Base-by-base conservation (phyloP, 2,797 vertebrate genomes). In the Cyprinodon diabolis region DNA sequence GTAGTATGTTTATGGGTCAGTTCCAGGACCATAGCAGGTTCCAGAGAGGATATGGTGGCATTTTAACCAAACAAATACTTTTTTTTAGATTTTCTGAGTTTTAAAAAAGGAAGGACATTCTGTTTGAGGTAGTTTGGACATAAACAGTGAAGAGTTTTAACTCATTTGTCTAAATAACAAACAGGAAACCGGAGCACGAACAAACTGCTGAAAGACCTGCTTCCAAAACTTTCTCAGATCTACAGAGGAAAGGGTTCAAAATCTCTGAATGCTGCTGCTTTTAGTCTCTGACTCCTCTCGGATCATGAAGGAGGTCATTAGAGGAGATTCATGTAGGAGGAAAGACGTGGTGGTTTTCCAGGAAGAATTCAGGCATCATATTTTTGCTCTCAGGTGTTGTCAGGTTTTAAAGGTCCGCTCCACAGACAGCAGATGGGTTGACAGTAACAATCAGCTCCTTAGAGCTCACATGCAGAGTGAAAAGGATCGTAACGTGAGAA, bases 401-500 rank as follows among this genome's bases (percentile, higher is more conserved):
- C 25, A 13, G 35, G 3, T 70, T 43, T n/a, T 19, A n/a, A 43
- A 40, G 19, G 19, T n/a, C 10, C 51, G 45, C 43, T 13, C 54
- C 55, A 47, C n/a, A 48, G 35, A 30, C 76, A 69, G 72, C 54
- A 74, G 71, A 62, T 69, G 35, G 62, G 72, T 72, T 14, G 82
- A 83, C 79, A 76, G 66, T 14, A 55, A 43, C 72, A 76, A 60
- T 55, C 58, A 1, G 65, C 35, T 77, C 63, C 57, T 71, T 23
- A 45, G 11, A 60, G 48, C 57, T 25, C 25, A 37, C 49, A 52
- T 60, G 43, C 17, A 9, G 52, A 17, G n/a, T 68, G 15, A 75
- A 70, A 69, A 66, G 58, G 68, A 63, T 63, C 51, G 78, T 68
- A 86, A 84, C 48, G 3, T 56, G 81, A 90, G 68, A 72, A 67